A percentile compares a stretch with the other conserved stretches of the same genome.
These are phyloP conservation scores for Tiaroga cobitis DNA, from an alignment of 2,797 vertebrate species.

Conservation along the genomic window DNA sequence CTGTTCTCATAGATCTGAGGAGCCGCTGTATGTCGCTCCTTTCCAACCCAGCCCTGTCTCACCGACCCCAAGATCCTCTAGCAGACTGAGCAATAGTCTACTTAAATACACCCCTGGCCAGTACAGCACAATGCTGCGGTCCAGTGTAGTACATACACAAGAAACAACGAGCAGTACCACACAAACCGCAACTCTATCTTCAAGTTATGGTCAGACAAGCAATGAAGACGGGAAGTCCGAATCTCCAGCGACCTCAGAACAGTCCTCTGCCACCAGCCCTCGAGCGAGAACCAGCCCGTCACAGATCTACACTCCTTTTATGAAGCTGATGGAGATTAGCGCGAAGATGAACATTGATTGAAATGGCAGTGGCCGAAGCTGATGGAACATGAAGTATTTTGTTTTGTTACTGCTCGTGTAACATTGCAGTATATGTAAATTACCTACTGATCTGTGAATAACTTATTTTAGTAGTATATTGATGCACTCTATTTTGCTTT, in stretches of 20 bases:
- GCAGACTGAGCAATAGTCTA: conserved; percentile 77
- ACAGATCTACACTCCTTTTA: conserved; percentile 84
- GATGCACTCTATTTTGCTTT: conserved; percentile 65
- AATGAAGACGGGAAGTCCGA: conserved; percentile 61
- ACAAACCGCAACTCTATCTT: conserved; percentile 41
- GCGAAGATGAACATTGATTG: conserved; percentile 74
- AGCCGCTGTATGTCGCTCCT: conserved; percentile 52
- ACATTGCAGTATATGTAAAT: conserved; percentile 61
- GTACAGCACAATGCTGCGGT: conserved; percentile 74
- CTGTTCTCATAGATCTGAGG: conserved; percentile 67
- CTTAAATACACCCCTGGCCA: conserved; percentile 75
- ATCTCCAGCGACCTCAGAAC: conserved; percentile 49
- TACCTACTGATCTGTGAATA: conserved; percentile 67
- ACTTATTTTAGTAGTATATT: conserved; percentile 53
- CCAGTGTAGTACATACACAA: conserved; percentile 39
- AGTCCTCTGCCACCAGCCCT: conserved; percentile 42
- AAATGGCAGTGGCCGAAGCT: conserved; percentile 11
- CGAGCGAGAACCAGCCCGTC: conserved; percentile 64
- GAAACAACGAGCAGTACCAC: conserved; percentile 36
- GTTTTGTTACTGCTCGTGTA: conserved; percentile 46
- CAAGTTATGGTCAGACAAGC: conserved; percentile 42
- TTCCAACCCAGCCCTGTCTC: conserved; percentile 51
- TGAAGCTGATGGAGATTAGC: conserved; percentile 87
- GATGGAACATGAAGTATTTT: conserved; percentile 38
- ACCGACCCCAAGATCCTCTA: conserved; percentile 60